Percentiles rank a stretch among this genome's conserved stretches.
These are phyloP conservation scores for Cisticola juncidis DNA, from an alignment of 2,113 vertebrate genomes.

Conservation along the genomic window DNA sequence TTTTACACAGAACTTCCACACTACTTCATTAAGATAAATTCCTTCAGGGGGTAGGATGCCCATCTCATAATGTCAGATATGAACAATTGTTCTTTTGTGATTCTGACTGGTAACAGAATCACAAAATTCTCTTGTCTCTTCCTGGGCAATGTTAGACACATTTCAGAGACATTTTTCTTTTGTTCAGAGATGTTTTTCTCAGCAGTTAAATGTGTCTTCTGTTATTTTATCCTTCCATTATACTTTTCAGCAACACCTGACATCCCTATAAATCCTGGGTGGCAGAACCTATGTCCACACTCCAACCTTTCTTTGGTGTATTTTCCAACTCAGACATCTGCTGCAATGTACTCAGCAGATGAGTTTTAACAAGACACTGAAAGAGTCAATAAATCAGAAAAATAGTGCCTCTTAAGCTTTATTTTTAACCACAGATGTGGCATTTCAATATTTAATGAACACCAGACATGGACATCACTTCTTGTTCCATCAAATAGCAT, in stretches of 20 bases:
- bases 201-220: neutral
- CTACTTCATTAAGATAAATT: neutral
- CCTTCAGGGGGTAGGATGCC: neutral
- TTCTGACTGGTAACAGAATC: neutral
- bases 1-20: neutral
- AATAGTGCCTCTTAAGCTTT: neutral
- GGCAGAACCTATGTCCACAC: neutral
- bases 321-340: neutral
- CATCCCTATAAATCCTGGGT: neutral
- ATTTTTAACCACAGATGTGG: constrained; percentile 16
- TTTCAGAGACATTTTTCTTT: neutral
- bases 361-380: neutral
- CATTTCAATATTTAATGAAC: constrained; percentile 52
- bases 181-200: neutral
- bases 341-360: neutral
- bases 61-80: neutral
- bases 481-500: constrained; percentile 15
- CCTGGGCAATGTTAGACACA: neutral
- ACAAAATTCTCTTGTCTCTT: no score
- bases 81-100: constrained; percentile 15
- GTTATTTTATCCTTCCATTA: neutral
- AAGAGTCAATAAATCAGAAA: constrained; percentile 34
- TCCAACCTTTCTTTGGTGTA: neutral
- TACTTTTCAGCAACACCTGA: neutral
- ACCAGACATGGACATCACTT: constrained; percentile 3